Base-by-base conservation (phyloP, 2,888 invertebrate genomes). In the Villa cingulata region DNA sequence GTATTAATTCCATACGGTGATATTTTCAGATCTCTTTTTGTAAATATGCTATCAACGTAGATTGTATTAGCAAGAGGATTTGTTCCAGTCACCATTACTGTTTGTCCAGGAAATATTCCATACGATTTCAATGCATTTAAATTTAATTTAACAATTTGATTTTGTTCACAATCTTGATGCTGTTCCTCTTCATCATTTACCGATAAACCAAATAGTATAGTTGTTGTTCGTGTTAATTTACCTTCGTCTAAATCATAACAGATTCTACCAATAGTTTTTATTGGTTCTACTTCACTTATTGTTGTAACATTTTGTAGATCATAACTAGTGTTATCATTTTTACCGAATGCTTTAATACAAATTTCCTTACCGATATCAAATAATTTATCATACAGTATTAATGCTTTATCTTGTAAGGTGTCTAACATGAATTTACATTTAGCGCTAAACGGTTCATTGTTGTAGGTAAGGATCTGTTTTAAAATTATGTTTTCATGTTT, bases 1-100 rank as follows among this genome's bases (percentile, higher is more conserved):
- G 75, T 79, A 71, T 58, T 58, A 47, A 67, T 71, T 48, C 65
- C 71, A 58, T 66, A 67, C 55, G 57, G 54, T 4, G 70, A 64
- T 57, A 59, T 67, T 9, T 65, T 59, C 27, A 72, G 63, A 18
- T 66, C 62, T 2, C 74, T 77, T 55, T 81, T 78, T 4, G 72
- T 64, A 58, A 73, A 76, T 4, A 90, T 66, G 58, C 82, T 76
- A 29, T 78, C 75, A 0, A 79, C 85, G 18, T 80, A 63, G 51
- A 91, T 75, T 46, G 70, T 72, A 57, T 78, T 77, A 1, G 84
- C 85, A 18, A 78, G 76, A 0, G 78, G 77, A 65, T 86, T 86
- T 6, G 74, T 71, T 1, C 88, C 90, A 45, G 79, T 75, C 51
- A 85, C 74, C 38, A 82, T 81, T 12, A 87, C 78, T 43, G 63